Evolutionary conservation across 2,888 invertebrate species (phyloP), one percentile per base, ranked within the genome.

Genomic region (Notodonta ziczac): DNA sequence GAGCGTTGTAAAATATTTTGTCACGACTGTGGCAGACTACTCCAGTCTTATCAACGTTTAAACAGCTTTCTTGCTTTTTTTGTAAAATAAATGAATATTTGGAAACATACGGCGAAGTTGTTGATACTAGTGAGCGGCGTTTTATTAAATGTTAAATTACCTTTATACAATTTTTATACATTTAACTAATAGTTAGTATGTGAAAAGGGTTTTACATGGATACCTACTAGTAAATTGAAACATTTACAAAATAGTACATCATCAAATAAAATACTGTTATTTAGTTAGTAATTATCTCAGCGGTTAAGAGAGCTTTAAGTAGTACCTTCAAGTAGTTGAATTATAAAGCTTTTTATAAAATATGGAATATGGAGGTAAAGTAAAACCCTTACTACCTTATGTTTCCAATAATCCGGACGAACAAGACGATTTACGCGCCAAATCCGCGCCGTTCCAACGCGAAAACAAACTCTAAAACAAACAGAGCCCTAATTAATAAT

Each of bases 341-440:
- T 24, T 24, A 24, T 24, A 24, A 24, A 24, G 24, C 24, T 24
- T 24, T 2, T 2, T 24, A 24, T 24, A 24, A 2, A 24, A 24
- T 1, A 24, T 24, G 24, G 24, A 24, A 24, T 24, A n/a, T n/a
- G n/a, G 1, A 24, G 24, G 24, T 24, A 24, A 24, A 24, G 24
- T 2, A 24, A 24, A 24, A 24, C 24, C 1, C 24, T 24, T 24
- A 24, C 2, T 24, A 24, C 24, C 51, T 51, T 56, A 32, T 56
- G 56, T 58, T 58, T 58, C 46, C 48, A 12, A 4, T 59, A 62
- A 62, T 59, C 56, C 56, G 39, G 12, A 16, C 53, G 48, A 59
- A 62, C 52, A 58, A 62, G 52, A 16, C 52, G 56, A 58, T 59
- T 58, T 67, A 48, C 59, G 16, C 48, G 14, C 52, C 46, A 51